Percentiles rank a stretch among this genome's conserved stretches.
These are phyloP conservation scores for Somateria mollissima DNA, from an alignment of 2,797 vertebrate genomes.

Conservation along the genomic window DNA sequence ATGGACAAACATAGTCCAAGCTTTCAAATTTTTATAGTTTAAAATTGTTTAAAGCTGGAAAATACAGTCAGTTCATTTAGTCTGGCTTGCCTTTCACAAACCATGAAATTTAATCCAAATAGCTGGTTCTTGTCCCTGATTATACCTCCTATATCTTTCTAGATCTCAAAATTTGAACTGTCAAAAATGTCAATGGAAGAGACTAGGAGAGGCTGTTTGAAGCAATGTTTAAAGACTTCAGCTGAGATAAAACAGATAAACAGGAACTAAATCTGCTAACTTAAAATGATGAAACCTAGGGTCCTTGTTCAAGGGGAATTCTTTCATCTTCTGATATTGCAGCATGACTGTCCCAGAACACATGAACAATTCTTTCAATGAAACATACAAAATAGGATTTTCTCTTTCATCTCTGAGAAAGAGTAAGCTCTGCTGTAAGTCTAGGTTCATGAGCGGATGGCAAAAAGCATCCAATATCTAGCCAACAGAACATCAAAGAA, in stretches of 20 bases:
- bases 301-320: background rate
- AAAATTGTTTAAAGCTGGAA: background rate
- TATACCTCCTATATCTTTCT: background rate
- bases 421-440: background rate
- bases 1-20: background rate
- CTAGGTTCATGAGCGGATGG: background rate
- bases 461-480: background rate
- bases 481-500: constrained; percentile 20
- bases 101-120: background rate
- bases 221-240: background rate
- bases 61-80: background rate
- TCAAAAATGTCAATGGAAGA: background rate
- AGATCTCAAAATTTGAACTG: background rate
- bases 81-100: background rate
- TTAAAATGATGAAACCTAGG: background rate
- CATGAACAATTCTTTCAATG: background rate
- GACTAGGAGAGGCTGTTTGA: background rate
- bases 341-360: background rate
- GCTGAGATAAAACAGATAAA: background rate
- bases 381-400: background rate
- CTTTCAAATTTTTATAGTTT: background rate
- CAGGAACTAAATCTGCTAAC: background rate
- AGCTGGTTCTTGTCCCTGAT: background rate
- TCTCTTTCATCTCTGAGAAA: constrained; percentile 34
- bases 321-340: background rate